These are phyloP conservation scores for Acanthosepion esculentum DNA, from an alignment of 2,888 invertebrate genomes.

Conservation along the genomic window DNA sequence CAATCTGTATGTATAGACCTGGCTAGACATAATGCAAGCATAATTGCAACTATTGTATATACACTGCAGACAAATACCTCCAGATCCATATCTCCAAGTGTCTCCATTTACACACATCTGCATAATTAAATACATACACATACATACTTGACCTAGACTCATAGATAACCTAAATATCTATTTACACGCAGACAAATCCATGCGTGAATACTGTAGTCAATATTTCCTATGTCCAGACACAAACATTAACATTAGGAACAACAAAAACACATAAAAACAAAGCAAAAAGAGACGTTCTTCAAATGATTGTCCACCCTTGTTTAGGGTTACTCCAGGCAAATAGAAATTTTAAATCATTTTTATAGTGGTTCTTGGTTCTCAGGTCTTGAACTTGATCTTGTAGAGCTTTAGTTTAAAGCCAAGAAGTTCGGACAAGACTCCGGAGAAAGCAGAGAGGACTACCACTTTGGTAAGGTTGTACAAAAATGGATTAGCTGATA, in stretches of 20 bases:
- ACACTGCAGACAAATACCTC: not conserved
- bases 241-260: not conserved
- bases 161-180: not conserved
- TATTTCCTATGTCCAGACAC: not conserved
- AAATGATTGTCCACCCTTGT: not conserved
- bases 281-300: not conserved
- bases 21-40: too few relatives aligned
- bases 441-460: constrained; percentile 94
- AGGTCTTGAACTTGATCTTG: constrained; percentile 85
- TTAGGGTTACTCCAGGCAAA: not conserved
- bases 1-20: not conserved
- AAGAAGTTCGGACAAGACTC: constrained; percentile 94
- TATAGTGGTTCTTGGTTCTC: not conserved
- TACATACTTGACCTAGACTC: not conserved
- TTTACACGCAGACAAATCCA: not conserved
- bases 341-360: not conserved
- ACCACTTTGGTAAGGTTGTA: constrained; percentile 97
- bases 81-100: not conserved
- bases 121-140: not conserved
- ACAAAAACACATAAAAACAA: not conserved
- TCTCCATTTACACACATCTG: not conserved
- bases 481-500: constrained; percentile 95
- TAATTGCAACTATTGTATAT: not conserved
- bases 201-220: not conserved
- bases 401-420: constrained; percentile 97